Conservation (phyloP, 1,140 invertebrate species). For the Lerema accius region DNA sequence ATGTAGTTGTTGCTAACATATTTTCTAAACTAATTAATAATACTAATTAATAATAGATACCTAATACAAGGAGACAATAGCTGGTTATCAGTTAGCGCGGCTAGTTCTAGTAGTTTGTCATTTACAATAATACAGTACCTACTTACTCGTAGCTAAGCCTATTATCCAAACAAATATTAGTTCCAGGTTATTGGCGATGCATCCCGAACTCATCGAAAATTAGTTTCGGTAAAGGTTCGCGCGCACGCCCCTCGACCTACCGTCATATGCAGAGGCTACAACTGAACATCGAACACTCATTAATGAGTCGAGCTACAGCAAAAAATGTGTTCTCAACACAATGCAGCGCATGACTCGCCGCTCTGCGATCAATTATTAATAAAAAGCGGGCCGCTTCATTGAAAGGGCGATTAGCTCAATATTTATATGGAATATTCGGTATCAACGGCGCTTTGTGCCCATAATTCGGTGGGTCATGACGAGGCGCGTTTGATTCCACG, state of each 20-base stretch:
- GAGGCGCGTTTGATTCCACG: constrained; percentile 67
- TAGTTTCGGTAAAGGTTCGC: constrained; percentile 62
- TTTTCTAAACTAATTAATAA: no score
- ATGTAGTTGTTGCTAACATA: no score
- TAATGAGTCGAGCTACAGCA: constrained; percentile 74
- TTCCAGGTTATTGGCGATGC: constrained; percentile 61
- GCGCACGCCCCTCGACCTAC: constrained; percentile 44
- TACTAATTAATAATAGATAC: no score
- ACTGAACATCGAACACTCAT: constrained; percentile 50
- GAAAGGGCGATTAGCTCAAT: constrained; percentile 83
- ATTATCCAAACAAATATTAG: constrained; percentile 68
- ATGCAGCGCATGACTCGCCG: constrained; percentile 79
- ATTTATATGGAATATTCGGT: constrained; percentile 83
- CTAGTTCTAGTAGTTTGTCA: no score
- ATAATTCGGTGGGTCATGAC: constrained; percentile 80
- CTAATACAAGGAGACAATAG: no score
- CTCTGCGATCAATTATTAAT: constrained; percentile 81
- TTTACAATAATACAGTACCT: no score
- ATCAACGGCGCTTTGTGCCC: constrained; percentile 80
- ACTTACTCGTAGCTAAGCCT: neutral
- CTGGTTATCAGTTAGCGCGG: no score
- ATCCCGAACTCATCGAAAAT: constrained; percentile 62
- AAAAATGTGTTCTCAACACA: constrained; percentile 77
- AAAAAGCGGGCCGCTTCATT: constrained; percentile 81
- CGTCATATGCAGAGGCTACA: constrained; percentile 57